Evolutionary conservation across 2,797 vertebrate genomes (phyloP).

Genomic region (Benthosema pterotum): DNA sequence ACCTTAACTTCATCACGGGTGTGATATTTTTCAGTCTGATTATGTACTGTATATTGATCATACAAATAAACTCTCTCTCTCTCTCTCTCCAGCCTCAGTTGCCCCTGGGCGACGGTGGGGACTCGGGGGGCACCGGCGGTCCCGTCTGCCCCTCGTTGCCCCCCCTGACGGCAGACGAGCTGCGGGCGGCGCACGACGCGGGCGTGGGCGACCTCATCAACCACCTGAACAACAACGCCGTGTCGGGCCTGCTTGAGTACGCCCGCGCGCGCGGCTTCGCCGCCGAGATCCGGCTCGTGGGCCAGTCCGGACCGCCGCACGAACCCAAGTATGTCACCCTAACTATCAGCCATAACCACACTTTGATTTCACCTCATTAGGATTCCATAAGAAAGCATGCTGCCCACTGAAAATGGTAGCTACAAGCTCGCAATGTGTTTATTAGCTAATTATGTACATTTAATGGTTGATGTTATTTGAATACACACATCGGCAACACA

Average conservation of each 20-base stretch:
- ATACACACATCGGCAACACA: too few species aligned
- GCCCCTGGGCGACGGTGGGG: conserved; percentile 68
- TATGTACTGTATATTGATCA: too few species aligned
- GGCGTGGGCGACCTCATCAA: conserved; percentile 92
- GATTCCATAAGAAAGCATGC: too few species aligned
- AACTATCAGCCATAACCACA: too few species aligned
- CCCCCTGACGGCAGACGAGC: conserved; percentile 77
- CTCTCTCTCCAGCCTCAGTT: conserved; percentile 67
- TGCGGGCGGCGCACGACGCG: conserved; percentile 81
- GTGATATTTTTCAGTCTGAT: background rate
- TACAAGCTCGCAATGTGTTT: too few species aligned
- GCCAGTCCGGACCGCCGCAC: conserved; percentile 91
- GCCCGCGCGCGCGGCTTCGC: conserved; percentile 95
- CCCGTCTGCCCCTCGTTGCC: conserved; percentile 72
- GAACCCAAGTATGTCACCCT: conserved; percentile 87
- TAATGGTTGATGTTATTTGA: too few species aligned
- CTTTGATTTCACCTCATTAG: too few species aligned
- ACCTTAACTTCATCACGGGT: too few species aligned
- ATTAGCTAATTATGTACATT: too few species aligned
- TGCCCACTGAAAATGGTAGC: too few species aligned
- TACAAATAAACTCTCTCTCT: background rate
- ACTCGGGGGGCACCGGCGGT: conserved; percentile 49
- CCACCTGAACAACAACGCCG: conserved; percentile 93
- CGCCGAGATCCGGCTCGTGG: conserved; percentile 92
- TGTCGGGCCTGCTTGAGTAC: conserved; percentile 93